Conservation (phyloP, 2,797 vertebrate species). For the Sebastes kiyomatsui region DNA sequence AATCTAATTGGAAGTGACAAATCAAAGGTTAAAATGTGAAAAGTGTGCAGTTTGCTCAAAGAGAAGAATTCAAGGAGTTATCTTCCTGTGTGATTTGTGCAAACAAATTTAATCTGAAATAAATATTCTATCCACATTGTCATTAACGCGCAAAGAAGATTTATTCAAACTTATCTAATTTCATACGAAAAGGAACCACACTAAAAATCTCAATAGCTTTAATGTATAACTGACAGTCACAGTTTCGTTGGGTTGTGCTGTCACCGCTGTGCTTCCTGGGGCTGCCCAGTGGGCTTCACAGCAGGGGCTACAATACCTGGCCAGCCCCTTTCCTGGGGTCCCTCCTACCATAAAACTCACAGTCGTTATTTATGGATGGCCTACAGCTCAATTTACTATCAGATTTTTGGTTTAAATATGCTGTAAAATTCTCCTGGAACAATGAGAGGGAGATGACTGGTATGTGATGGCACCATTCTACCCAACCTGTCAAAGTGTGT, state of each 20-base stretch:
- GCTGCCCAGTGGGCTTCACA: constrained; percentile 52
- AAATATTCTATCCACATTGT: neutral
- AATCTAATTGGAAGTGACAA: neutral
- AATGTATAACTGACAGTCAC: constrained; percentile 16
- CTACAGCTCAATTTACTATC: constrained; percentile 47
- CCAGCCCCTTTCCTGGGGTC: constrained; percentile 55
- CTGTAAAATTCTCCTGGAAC: constrained; percentile 30
- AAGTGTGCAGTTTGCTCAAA: neutral
- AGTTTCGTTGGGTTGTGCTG: constrained; percentile 16
- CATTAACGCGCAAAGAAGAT: neutral
- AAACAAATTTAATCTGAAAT: neutral
- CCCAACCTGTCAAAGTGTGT: constrained; percentile 12
- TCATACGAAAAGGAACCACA: neutral
- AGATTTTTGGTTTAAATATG: constrained; percentile 52
- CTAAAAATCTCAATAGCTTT: neutral
- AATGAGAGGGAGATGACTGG: constrained; percentile 25
- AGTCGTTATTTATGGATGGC: constrained; percentile 62
- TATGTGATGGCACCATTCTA: constrained; percentile 26
- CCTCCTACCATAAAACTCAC: constrained; percentile 61
- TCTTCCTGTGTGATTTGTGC: neutral
- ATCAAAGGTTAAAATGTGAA: neutral
- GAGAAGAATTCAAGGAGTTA: neutral
- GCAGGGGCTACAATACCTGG: constrained; percentile 63
- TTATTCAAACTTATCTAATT: neutral
- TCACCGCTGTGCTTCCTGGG: constrained; percentile 20